Base-by-base conservation (phyloP, 2,113 vertebrate species). In the Sturnira hondurensis region DNA sequence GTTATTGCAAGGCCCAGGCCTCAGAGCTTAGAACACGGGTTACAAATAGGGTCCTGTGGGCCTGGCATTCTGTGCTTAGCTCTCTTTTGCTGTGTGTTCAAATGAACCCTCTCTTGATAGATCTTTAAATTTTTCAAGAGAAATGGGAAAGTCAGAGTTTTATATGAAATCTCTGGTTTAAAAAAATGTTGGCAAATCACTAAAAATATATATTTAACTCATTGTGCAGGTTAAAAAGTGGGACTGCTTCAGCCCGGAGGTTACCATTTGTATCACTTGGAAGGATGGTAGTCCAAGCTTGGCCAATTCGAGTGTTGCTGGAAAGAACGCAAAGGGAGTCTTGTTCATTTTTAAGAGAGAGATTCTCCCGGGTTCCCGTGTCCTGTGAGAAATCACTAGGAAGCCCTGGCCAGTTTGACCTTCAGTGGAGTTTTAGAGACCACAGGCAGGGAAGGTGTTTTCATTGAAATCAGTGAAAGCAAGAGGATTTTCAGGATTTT, bases 401-500 rank as follows among this genome's bases (percentile, higher is more conserved):
- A 56, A 94, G 74, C 10, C 19, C 22, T 50, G 85, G 65, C 15
- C 0, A 3, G 33, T 54, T 63, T 96, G 91, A 88, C 71, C 54
- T 73, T 91, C 58, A 43, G 33, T 43, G 47, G 43, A 58, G 47
- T 71, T 54, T 95, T 90, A 84, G 45, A 81, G 67, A 71, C 61
- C 26, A 45, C 43, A 36, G 91, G 47, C 68, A 45, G 43, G 56
- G 54, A 86, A 95, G 61, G 63, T 92, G n/a, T 90, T 94, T 94
- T 93, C 26, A 22, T 65, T 88, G 84, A 31, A 88, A 71, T 87
- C 38, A 33, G 4, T 65, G 47, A 89, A 76, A 68, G 28, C 81
- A 87, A 83, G 85, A 84, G 43, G 71, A 56, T 93, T 91, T 91
- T 56, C 50, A 41, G 86, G 20, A 13, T 94, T 95, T 91, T 92